These are phyloP conservation scores for Solenopsis invicta DNA, from an alignment of 1,140 invertebrate genomes.

Conservation along the genomic window DNA sequence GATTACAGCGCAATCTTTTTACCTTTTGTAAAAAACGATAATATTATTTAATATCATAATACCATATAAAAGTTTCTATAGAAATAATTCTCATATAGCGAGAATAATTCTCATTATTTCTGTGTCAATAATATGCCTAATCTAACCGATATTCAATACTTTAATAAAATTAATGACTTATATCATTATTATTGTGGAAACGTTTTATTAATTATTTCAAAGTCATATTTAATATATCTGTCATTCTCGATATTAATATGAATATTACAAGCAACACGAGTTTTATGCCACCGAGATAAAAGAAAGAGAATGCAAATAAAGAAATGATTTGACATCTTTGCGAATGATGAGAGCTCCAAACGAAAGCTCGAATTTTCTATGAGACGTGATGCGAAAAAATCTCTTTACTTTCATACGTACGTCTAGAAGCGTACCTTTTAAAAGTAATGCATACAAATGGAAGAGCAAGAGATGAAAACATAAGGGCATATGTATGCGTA, in stretches of 20 bases:
- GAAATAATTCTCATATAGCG: neutral
- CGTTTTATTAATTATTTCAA: neutral
- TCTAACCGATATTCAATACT: neutral
- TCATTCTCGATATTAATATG: conserved; percentile 22
- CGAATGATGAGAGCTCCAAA: conserved; percentile 5
- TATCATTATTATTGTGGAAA: neutral
- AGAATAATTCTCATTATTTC: neutral
- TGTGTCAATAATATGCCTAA: neutral
- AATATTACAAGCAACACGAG: neutral
- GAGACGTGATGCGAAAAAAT: conserved; percentile 16
- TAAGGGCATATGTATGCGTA: neutral
- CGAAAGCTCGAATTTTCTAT: neutral
- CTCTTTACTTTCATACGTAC: neutral
- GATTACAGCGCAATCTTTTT: too few relatives aligned
- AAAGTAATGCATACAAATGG: conserved; percentile 23
- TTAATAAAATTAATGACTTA: conserved; percentile 19
- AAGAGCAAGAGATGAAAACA: conserved; percentile 5
- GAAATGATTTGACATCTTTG: conserved; percentile 30
- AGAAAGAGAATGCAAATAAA: conserved; percentile 30
- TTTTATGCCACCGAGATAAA: conserved; percentile 13
- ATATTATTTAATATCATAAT: neutral
- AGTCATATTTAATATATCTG: neutral
- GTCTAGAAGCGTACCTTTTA: neutral
- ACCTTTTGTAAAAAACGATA: too few relatives aligned
- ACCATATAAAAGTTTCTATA: neutral